Base-by-base conservation (phyloP, 2,888 invertebrate species). In the Erebia epiphron region DNA sequence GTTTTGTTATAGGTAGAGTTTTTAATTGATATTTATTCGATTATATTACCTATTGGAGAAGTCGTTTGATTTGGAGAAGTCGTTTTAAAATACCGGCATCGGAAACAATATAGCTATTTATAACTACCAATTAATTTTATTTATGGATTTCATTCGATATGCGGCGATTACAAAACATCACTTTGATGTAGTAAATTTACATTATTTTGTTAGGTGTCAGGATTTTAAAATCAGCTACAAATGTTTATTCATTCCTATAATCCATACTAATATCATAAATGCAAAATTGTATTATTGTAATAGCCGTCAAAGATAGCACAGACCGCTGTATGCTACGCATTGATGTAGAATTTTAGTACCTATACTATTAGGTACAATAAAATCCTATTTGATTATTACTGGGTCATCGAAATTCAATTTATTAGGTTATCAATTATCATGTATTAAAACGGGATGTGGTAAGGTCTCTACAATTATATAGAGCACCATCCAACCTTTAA, bases 51-150 rank as follows among this genome's bases (percentile, higher is more conserved):
- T 11, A 46, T 46, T 46, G 13, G 11, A 57, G 49, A 68, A n/a
- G 60, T 61, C 11, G 7, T 1, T 66, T 43, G 26, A 60, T 65
- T 69, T n/a, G n/a, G n/a, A n/a, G n/a, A n/a, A n/a, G n/a, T n/a
- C 26, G 56, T 65, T 60, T 62, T 43, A 56, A 63, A 67, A 72
- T 62, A 56, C 54, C 61, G 18, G 52, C 50, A 63, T 63, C 67
- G 58, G 67, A 69, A 67, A 72, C 63, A 67, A 66, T 69, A 69
- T 52, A 14, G 61, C 52, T 50, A 72, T 69, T 69, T 50, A 49
- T 56, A 65, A 61, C 49, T 11, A 58, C 57, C n/a, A 62, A 72
- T 69, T 56, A 67, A 72, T 63, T 21, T 26, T 52, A 63, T 67
- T 67, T 35, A 62, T 63, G 18, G 54, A 43, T 46, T 69, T 61